These are phyloP conservation scores for Diarsia dahlii DNA, from an alignment of 2,888 invertebrate genomes.

Conservation along the genomic window DNA sequence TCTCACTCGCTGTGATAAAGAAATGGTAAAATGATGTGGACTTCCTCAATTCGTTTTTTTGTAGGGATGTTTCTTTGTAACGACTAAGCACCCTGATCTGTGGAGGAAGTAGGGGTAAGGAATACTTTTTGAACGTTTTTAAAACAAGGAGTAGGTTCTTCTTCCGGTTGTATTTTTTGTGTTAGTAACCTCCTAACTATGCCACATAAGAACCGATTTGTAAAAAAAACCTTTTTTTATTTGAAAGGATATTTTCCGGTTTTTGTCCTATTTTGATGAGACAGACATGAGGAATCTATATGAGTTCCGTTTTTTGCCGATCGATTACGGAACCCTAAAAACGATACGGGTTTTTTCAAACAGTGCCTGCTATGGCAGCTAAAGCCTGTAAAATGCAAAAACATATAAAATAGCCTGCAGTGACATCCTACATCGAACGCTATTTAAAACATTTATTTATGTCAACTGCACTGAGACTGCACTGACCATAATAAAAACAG, in stretches of 20 bases:
- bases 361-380: no score
- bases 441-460: constrained; percentile 8
- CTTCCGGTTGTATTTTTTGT: no score
- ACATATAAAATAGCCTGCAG: background rate
- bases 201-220: no score
- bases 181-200: no score
- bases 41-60: constrained; percentile 20
- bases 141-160: no score
- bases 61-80: background rate
- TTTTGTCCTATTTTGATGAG: no score
- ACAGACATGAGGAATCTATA: no score
- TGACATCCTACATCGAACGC: background rate
- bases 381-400: background rate
- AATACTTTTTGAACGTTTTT: background rate
- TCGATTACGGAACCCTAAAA: no score
- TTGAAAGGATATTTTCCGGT: no score
- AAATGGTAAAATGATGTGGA: constrained; percentile 34
- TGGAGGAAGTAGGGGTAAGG: background rate
- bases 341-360: no score
- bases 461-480: background rate
- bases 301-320: no score
- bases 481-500: constrained; percentile 1
- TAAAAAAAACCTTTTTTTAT: no score
- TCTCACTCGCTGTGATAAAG: constrained; percentile 14
- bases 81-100: background rate